Evolutionary conservation across 2,888 invertebrate species (phyloP).

Genomic region (Icerya purchasi): DNA sequence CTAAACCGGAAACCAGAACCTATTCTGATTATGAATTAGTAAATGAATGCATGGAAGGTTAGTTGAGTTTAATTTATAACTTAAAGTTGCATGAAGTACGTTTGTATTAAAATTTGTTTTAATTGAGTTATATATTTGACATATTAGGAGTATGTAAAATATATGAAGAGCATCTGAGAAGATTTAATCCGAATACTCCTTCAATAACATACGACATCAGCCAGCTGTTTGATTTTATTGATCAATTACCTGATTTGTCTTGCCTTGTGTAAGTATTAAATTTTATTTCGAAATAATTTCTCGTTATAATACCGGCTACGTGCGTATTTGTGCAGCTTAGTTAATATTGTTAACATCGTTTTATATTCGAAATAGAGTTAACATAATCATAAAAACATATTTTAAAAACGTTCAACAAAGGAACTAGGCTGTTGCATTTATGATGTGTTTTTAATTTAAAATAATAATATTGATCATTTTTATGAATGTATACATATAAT

Average conservation of each 20-base stretch:
- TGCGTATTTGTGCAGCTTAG: no score
- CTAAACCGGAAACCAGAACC: slow-evolving; percentile 83
- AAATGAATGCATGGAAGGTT: slow-evolving; percentile 93
- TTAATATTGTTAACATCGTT: no score
- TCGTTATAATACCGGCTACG: no score
- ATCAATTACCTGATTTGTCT: slow-evolving; percentile 80
- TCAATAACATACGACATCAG: slow-evolving; percentile 97
- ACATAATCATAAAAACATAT: no score
- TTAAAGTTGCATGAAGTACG: background rate
- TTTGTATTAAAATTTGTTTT: no score
- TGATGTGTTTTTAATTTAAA: no score
- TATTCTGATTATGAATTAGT: slow-evolving; percentile 97
- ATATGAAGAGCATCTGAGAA: slow-evolving; percentile 92
- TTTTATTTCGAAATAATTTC: background rate
- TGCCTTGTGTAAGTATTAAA: slow-evolving; percentile 56
- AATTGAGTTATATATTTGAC: no score
- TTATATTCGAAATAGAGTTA: no score
- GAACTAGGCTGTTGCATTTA: no score
- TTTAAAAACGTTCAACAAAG: no score
- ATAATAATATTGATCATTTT: no score
- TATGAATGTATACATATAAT: no score
- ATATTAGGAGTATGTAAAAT: slow-evolving; percentile 77
- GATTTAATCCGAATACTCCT: slow-evolving; percentile 82
- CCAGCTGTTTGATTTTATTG: slow-evolving; percentile 94
- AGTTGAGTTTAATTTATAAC: slow-evolving; percentile 13